A percentile compares a stretch with the other conserved stretches of the same genome.
These are phyloP conservation scores for Eristalis tenax DNA, from an alignment of 2,888 invertebrate species.

Conservation along the genomic window DNA sequence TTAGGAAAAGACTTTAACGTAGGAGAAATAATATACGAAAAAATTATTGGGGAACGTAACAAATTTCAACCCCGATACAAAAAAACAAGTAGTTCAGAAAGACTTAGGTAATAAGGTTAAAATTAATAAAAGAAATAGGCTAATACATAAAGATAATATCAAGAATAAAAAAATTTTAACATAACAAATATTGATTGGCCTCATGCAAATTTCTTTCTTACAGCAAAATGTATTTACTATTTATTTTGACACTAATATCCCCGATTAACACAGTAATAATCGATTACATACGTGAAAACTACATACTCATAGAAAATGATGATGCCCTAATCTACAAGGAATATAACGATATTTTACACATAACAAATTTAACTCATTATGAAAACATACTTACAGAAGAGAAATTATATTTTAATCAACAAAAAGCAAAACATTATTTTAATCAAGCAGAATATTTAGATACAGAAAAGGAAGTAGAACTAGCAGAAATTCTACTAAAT, in stretches of 20 bases:
- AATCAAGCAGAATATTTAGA: not conserved
- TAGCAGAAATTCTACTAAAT: too few species aligned
- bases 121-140: too few species aligned
- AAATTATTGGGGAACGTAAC: too few species aligned
- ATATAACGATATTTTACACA: not conserved
- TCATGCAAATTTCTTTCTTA: too few species aligned
- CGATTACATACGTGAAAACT: slow-evolving; percentile 1
- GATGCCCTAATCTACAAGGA: not conserved
- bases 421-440: not conserved
- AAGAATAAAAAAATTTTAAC: not conserved
- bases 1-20: too few species aligned
- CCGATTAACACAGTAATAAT: not conserved
- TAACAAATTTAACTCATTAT: not conserved
- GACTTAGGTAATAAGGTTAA: not conserved
- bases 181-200: too few species aligned
- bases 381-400: not conserved
- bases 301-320: too few species aligned
- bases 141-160: not conserved
- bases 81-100: not conserved
- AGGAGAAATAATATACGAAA: too few species aligned
- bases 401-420: not conserved
- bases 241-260: not conserved
- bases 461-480: not conserved
- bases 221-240: not conserved
- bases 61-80: too few species aligned